Evolutionary conservation across 2,888 invertebrate genomes (phyloP).

Genomic region (Serrognathus titanus): DNA sequence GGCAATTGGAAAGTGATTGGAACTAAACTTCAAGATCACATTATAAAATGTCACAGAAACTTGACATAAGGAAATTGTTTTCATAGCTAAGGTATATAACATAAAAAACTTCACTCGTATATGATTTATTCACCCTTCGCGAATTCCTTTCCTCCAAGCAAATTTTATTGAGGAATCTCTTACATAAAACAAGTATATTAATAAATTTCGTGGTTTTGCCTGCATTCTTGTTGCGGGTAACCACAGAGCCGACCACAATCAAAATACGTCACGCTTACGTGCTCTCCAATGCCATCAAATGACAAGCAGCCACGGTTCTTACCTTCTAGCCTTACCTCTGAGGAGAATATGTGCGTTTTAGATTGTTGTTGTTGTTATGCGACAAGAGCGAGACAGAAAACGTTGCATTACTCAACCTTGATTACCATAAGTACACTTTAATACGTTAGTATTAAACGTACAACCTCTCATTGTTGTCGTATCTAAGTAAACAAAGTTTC

Average conservation of each 20-base stretch:
- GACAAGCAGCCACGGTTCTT: constrained; percentile 7
- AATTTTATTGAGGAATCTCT: no score
- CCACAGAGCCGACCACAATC: constrained; percentile 33
- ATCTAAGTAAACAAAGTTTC: constrained; percentile 1
- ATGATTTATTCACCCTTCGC: no score
- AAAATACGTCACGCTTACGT: constrained; percentile 34
- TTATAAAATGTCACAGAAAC: no score
- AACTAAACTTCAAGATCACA: no score
- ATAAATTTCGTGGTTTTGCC: neutral
- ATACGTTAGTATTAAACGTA: neutral
- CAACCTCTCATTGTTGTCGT: no score
- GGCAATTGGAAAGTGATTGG: no score
- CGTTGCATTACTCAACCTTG: neutral
- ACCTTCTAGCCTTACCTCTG: no score
- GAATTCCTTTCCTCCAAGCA: no score
- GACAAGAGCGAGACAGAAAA: neutral
- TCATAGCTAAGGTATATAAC: no score
- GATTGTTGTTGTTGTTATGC: neutral
- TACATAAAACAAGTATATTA: no score
- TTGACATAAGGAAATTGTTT: no score
- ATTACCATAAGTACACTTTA: neutral
- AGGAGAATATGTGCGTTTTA: neutral
- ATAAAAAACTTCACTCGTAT: no score
- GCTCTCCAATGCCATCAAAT: constrained; percentile 40
- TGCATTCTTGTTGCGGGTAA: constrained; percentile 32